Conservation (phyloP, 2,888 invertebrate genomes). For the Agrochola circellaris region DNA sequence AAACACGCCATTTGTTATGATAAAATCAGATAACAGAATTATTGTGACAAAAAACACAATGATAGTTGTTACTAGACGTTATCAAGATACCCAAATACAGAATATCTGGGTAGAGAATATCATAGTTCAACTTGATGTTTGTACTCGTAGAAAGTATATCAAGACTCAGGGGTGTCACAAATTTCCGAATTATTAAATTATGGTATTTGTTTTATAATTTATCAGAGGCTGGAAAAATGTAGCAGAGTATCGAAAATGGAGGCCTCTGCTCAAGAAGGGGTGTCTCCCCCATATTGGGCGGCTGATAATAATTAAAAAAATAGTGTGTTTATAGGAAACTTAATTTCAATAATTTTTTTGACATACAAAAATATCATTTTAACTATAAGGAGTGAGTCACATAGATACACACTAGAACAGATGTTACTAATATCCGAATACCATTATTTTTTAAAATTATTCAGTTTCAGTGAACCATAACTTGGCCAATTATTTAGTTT, state of each 20-base stretch:
- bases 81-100: slow-evolving; percentile 30
- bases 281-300: too few species aligned
- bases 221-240: background rate
- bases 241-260: background rate
- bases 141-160: slow-evolving; percentile 31
- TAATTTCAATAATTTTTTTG: too few species aligned
- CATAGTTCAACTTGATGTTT: slow-evolving; percentile 28
- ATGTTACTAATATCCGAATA: background rate
- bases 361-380: background rate
- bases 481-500: background rate
- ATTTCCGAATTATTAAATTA: background rate
- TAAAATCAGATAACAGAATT: background rate
- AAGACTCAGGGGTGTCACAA: slow-evolving; percentile 36
- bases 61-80: background rate
- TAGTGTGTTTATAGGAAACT: too few species aligned
- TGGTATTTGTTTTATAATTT: background rate
- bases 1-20: background rate
- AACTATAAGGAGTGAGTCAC: background rate
- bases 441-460: background rate
- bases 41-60: background rate
- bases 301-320: too few species aligned
- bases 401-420: too few species aligned
- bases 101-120: slow-evolving; percentile 19
- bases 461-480: background rate
- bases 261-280: too few species aligned